Percentiles rank a stretch among this genome's conserved stretches.
These are phyloP conservation scores for Dyspetes luteomarginatus DNA, from an alignment of 2,888 invertebrate genomes.

Conservation along the genomic window DNA sequence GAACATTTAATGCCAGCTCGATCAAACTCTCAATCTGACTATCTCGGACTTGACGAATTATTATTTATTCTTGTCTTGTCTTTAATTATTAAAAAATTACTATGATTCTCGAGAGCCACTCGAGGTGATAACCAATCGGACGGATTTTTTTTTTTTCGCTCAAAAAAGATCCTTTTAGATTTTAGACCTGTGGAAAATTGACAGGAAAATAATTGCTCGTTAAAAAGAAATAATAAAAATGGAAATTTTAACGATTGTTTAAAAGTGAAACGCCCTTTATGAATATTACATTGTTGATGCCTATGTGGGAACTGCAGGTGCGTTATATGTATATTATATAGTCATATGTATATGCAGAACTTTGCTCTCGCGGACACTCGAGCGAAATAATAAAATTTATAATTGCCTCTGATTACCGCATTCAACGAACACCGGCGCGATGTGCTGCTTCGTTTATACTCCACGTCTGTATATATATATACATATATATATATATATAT, in stretches of 20 bases:
- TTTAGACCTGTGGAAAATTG: too few species aligned
- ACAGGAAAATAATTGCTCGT: too few species aligned
- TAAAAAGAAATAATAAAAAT: too few species aligned
- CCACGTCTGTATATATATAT: background rate
- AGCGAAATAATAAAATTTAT: constrained; percentile 77
- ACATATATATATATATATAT: constrained; percentile 17
- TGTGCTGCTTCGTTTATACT: constrained; percentile 24
- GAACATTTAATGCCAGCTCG: background rate
- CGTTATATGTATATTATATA: background rate
- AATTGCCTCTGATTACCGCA: constrained; percentile 77
- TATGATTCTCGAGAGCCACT: too few species aligned
- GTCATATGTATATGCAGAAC: constrained; percentile 9
- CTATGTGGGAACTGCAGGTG: background rate
- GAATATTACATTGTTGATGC: background rate
- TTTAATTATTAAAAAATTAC: too few species aligned
- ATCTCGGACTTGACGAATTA: too few species aligned
- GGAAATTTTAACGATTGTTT: too few species aligned
- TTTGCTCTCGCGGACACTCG: constrained; percentile 53
- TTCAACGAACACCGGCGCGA: constrained; percentile 66
- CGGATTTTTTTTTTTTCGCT: too few species aligned
- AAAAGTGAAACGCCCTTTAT: background rate
- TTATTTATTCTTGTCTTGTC: too few species aligned
- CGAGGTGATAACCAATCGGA: too few species aligned
- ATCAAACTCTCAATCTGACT: too few species aligned
- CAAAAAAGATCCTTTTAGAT: too few species aligned